A percentile compares a stretch with the other conserved stretches of the same genome.
phyloP scores from a whole-genome alignment of 2,797 vertebrate genomes.

The Paratrypauchen microcephalus region DNA sequence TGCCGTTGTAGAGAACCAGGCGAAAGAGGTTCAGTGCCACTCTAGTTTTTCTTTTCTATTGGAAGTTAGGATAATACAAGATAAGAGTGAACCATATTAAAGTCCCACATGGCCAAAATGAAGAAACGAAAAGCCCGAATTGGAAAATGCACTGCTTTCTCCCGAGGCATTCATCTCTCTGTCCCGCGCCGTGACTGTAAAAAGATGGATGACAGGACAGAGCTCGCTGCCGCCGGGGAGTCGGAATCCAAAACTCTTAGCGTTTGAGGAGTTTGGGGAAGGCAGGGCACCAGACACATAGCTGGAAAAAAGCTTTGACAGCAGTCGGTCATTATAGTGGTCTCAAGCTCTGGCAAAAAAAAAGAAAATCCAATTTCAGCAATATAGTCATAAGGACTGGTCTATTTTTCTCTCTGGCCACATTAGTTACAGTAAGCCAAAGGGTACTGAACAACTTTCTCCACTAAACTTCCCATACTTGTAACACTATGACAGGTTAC shows the following conservation, averaged over 20 bases:
- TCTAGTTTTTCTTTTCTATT: slow-evolving; percentile 22
- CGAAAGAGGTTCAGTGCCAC: slow-evolving; percentile 23
- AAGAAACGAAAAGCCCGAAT: slow-evolving; percentile 16
- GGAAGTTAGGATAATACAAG: slow-evolving; percentile 23
- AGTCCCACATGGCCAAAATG: slow-evolving; percentile 14
- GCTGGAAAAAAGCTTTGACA: slow-evolving; percentile 13
- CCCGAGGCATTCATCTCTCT: slow-evolving; percentile 15
- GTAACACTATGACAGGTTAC: slow-evolving; percentile 4
- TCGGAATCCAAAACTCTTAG: slow-evolving; percentile 8
- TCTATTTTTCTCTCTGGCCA: slow-evolving; percentile 13
- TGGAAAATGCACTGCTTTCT: slow-evolving; percentile 14
- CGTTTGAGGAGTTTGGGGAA: slow-evolving; percentile 8
- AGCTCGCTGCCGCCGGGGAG: slow-evolving; percentile 1
- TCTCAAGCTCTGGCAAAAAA: neutral
- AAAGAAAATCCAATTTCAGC: slow-evolving; percentile 11
- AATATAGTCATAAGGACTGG: slow-evolving; percentile 3
- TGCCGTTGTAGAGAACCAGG: slow-evolving; percentile 22
- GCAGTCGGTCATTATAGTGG: slow-evolving; percentile 12
- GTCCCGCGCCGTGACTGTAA: slow-evolving; percentile 5
- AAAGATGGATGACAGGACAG: slow-evolving; percentile 17
- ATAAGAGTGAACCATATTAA: slow-evolving; percentile 15
- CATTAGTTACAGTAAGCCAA: slow-evolving; percentile 12
- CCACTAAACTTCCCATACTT: neutral
- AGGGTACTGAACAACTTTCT: slow-evolving; percentile 6
- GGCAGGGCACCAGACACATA: neutral